Percentiles rank a stretch among this genome's conserved stretches.
These are phyloP conservation scores for Theristus sp. DNA, from an alignment of 2,888 invertebrate species.

Conservation along the genomic window DNA sequence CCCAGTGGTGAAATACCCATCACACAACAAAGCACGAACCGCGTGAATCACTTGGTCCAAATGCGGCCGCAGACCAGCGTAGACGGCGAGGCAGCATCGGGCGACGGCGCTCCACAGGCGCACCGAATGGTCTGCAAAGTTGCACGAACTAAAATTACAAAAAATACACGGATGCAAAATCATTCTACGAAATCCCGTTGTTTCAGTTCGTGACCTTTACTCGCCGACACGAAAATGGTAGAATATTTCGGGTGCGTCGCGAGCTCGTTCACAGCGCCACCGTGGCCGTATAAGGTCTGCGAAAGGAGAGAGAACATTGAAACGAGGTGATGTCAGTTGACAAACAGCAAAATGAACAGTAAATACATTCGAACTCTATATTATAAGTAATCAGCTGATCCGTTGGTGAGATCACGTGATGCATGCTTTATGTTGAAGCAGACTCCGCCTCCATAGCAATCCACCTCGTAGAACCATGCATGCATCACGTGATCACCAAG, in stretches of 20 bases:
- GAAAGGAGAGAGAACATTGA: background rate
- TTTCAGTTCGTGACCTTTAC: background rate
- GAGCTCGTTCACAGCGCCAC: background rate
- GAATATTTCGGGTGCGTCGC: background rate
- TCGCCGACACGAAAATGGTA: background rate
- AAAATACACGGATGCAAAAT: background rate
- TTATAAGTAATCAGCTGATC: no score
- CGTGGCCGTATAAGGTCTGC: background rate
- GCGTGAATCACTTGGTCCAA: conserved; percentile 13
- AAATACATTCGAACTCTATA: no score
- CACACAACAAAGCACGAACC: no score
- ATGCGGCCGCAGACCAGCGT: conserved; percentile 16
- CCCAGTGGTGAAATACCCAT: no score
- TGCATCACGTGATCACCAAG: no score
- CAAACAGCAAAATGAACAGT: background rate
- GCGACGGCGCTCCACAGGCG: conserved; percentile 15
- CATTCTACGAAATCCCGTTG: background rate
- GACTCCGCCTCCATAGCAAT: no score
- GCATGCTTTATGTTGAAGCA: no score
- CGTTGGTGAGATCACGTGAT: no score
- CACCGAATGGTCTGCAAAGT: conserved; percentile 13
- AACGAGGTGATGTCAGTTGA: background rate
- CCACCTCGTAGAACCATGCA: no score
- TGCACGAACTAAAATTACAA: no score
- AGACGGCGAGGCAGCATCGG: conserved; percentile 11